phyloP scores from a whole-genome alignment of 2,113 vertebrate species.

The Podarcis raffonei region DNA sequence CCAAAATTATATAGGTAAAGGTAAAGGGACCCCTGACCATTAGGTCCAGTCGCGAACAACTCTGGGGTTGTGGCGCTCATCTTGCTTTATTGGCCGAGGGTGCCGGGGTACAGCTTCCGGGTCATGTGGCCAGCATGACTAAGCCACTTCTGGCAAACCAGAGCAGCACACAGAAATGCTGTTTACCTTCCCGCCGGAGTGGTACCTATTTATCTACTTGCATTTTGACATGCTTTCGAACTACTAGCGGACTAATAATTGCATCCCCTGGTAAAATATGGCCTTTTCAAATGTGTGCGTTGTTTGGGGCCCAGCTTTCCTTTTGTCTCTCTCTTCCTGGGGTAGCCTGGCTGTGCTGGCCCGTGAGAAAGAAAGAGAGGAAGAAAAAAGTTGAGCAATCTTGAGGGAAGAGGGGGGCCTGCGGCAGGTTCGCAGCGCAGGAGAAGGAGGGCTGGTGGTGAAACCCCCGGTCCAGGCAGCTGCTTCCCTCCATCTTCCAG shows the following conservation, averaged over 20 bases:
- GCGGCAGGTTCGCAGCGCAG: not conserved
- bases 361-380: not conserved
- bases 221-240: no score
- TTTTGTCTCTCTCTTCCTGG: not conserved
- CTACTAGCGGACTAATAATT: not conserved
- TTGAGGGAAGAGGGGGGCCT: not conserved
- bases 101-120: no score
- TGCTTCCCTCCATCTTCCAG: not conserved
- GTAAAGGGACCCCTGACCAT: no score
- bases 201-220: no score
- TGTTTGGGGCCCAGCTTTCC: not conserved
- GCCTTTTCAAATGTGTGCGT: not conserved
- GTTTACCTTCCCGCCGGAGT: no score
- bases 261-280: not conserved
- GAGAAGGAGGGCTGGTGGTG: constrained; percentile 16
- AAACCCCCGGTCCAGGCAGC: not conserved
- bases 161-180: no score
- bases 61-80: no score
- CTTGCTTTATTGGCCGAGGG: no score
- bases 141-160: no score
- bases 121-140: no score
- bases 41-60: no score
- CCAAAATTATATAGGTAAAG: not conserved
- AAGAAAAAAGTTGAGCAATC: not conserved
- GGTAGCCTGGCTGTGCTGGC: not conserved